Percentiles rank a stretch among this genome's conserved stretches.
These are phyloP conservation scores for Meandrusa payeni DNA, from an alignment of 2,888 invertebrate species.

Conservation along the genomic window DNA sequence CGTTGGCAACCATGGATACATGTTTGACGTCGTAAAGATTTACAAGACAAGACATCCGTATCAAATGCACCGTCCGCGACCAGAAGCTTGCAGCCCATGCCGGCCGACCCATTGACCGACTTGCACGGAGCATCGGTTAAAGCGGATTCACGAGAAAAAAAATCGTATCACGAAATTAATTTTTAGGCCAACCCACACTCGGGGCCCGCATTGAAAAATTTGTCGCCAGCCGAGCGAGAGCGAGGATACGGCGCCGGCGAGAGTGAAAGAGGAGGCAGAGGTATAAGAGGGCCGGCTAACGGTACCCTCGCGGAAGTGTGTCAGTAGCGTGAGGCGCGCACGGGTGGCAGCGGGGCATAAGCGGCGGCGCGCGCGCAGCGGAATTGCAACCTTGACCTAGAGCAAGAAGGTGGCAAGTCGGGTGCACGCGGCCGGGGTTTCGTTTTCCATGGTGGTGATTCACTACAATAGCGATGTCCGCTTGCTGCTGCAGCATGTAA, in stretches of 20 bases:
- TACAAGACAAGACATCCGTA: too few species aligned
- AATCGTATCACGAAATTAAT: constrained; percentile 74
- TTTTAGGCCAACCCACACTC: constrained; percentile 75
- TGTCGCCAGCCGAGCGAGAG: constrained; percentile 70
- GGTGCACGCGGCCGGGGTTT: constrained; percentile 53
- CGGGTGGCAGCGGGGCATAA: constrained; percentile 54
- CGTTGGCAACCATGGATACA: too few species aligned
- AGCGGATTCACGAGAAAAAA: constrained; percentile 53
- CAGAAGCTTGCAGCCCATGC: constrained; percentile 33
- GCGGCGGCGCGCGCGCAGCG: constrained; percentile 36
- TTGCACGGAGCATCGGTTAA: constrained; percentile 39
- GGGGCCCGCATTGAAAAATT: constrained; percentile 75
- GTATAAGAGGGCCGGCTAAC: constrained; percentile 75
- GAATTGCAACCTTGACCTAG: constrained; percentile 67
- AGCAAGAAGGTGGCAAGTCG: constrained; percentile 48
- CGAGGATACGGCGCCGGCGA: constrained; percentile 50
- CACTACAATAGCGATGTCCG: constrained; percentile 68
- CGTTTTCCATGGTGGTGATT: constrained; percentile 78
- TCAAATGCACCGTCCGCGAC: not conserved
- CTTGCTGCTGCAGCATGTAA: constrained; percentile 60
- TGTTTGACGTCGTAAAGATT: too few species aligned
- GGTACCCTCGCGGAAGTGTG: constrained; percentile 78
- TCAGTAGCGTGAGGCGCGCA: constrained; percentile 71
- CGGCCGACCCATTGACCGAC: constrained; percentile 60
- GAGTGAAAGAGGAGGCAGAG: constrained; percentile 71